Evolutionary conservation across 2,113 vertebrate species (phyloP), one percentile per base, ranked within the genome.

Genomic region (Labeo rohita): DNA sequence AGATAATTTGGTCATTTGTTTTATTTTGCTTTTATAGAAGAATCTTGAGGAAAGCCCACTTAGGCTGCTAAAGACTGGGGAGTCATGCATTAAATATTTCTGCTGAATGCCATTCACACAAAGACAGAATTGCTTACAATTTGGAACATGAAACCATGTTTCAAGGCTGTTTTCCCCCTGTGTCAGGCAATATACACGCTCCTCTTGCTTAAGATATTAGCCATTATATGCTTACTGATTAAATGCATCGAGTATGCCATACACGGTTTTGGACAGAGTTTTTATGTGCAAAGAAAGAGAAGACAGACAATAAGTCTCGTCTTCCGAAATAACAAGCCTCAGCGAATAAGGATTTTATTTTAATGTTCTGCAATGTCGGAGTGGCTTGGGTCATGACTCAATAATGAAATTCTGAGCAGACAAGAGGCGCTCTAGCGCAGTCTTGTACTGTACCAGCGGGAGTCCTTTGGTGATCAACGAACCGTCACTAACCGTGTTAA

Each of bases 401-500:
- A 34, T 75, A 80, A 79, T 86, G 65, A 45, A 84, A 82, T 73
- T 23, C 8, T 15, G 34, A 87, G 85, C 84, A 89, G 89, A 89
- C 86, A 90, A 89, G 91, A 92, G 92, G 87, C 1, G 87, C 87
- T 88, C 86, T 78, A 92, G 92, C 92, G 88, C 92, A 93, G 94
- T 92, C 91, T 91, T 91, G 94, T 96, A 97, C 96, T 96, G 96
- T 97, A 96, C 89, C 92, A 95, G 95, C 95, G 91, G 91, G 95
- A 94, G 95, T 93, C 95, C 95, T 97, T 98, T 97, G 89, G 95
- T 95, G 95, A 94, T 93, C 96, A 97, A 92, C 94, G 95, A 96
- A 93, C 96, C 97, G 94, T 96, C 96, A 98, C 97, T 98, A 98
- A 99, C 95, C 95, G 95, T 93, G 96, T 96, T 99, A 98, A 97